Base-by-base conservation (phyloP, 1,140 invertebrate species). In the Geopemphigus sp. region DNA sequence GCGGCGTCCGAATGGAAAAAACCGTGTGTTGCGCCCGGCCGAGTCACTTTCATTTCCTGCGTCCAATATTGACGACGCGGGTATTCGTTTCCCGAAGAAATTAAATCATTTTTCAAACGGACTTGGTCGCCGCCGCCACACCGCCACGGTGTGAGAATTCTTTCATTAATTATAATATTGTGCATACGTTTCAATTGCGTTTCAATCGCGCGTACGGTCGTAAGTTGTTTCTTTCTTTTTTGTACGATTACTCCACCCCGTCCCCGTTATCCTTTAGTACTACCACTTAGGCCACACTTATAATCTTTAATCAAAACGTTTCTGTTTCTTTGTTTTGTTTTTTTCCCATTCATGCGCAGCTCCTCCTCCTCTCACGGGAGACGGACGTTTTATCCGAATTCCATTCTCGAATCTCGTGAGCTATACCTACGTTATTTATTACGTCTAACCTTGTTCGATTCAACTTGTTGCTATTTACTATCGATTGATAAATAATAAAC, bases 241-340 rank as follows among this genome's bases (percentile, higher is more conserved):
- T 64, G 32, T 64, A 64, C 29, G 19, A 66, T 19, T 39, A 66
- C 11, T 6, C n/a, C 29, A 61, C 32, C n/a, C 32, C 63, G 12
- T 19, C 24, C 24, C 5, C 56, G 32, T 8, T 39, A n/a, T n/a
- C n/a, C 19, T 15, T 66, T 45, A 22, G 32, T 47, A 15, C n/a
- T 15, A 12, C 47, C 66, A 45, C 26, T 47, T 68, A 68, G 14
- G n/a, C 47, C n/a, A 47, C 15, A 50, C 39, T 68, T 50, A 39
- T 50, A 50, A 68, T 68, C 45, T 68, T 68, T 50, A 68, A 50
- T 68, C 66, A n/a, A 68, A 68, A 68, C n/a, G 66, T 17, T 68
- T 24, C 47, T 64, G 32, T 64, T 64, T 64, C 19, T 64, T 64
- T 64, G 10, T n/a, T 10, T 64, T n/a, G 11, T 45, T 47, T 66